phyloP scores from a whole-genome alignment of 1,140 invertebrate genomes.

The Cherax quadricarinatus region DNA sequence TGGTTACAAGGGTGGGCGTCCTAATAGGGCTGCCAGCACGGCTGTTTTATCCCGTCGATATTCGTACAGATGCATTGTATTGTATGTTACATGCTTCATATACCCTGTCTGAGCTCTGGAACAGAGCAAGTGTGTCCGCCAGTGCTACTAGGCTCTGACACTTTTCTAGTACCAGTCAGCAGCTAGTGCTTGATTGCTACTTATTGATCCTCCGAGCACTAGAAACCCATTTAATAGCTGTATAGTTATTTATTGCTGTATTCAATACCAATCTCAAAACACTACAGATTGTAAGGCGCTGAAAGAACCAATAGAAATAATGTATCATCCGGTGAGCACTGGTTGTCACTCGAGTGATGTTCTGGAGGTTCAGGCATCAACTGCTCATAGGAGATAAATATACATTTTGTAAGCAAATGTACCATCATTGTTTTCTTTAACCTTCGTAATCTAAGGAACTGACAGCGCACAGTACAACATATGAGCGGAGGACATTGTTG shows the following conservation, averaged over 20 bases:
- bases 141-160: background rate
- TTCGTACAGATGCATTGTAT: slow-evolving; percentile 33
- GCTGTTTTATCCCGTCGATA: slow-evolving; percentile 45
- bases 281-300: background rate
- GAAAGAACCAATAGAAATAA: background rate
- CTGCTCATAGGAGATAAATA: slow-evolving; percentile 66
- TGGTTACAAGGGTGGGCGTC: slow-evolving; percentile 6
- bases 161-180: background rate
- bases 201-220: background rate
- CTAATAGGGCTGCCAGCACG: slow-evolving; percentile 31
- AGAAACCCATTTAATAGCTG: background rate
- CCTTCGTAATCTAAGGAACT: no score
- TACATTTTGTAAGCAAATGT: slow-evolving; percentile 67
- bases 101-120: background rate
- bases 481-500: no score
- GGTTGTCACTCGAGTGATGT: slow-evolving; percentile 1
- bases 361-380: slow-evolving; percentile 31
- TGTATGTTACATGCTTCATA: slow-evolving; percentile 57
- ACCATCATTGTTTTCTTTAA: slow-evolving; percentile 18
- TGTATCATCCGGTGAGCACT: background rate
- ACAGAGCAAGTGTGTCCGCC: background rate
- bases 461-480: no score
- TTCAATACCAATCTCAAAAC: background rate
- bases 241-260: no score
- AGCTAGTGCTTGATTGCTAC: background rate